Percentiles rank a stretch among this genome's conserved stretches.
These are phyloP conservation scores for Tetragonisca angustula DNA, from an alignment of 2,888 invertebrate genomes.

Conservation along the genomic window DNA sequence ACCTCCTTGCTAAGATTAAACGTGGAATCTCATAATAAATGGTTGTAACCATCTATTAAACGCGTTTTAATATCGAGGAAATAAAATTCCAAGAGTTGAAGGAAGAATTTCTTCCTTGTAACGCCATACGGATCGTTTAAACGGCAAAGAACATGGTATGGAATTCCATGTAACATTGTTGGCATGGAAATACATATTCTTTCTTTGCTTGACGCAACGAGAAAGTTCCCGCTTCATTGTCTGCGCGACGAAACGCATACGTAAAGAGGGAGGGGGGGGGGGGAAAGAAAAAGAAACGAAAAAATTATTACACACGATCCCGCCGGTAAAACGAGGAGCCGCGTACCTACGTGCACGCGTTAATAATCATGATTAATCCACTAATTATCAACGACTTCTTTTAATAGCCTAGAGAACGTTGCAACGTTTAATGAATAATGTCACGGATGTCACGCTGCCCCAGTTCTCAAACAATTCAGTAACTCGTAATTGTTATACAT, in stretches of 20 bases:
- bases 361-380: constrained; percentile 79
- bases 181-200: not conserved
- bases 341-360: constrained; percentile 66
- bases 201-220: constrained; percentile 14
- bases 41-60: not conserved
- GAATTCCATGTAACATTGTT: not conserved
- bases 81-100: not conserved
- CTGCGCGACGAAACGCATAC: not conserved
- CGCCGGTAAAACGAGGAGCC: constrained; percentile 14
- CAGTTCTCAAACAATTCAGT: constrained; percentile 78
- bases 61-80: not conserved
- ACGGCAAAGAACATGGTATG: not conserved
- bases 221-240: constrained; percentile 28
- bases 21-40: not conserved
- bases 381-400: constrained; percentile 78
- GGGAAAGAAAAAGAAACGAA: constrained; percentile 28
- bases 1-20: not conserved
- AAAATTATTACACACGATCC: constrained; percentile 62
- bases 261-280: not conserved
- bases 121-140: not conserved
- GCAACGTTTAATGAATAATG: constrained; percentile 78
- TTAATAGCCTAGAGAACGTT: constrained; percentile 77
- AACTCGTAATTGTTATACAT: constrained; percentile 50
- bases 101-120: not conserved
- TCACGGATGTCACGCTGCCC: constrained; percentile 79